phyloP scores from a whole-genome alignment of 2,888 invertebrate species.

The Lagria hirta region DNA sequence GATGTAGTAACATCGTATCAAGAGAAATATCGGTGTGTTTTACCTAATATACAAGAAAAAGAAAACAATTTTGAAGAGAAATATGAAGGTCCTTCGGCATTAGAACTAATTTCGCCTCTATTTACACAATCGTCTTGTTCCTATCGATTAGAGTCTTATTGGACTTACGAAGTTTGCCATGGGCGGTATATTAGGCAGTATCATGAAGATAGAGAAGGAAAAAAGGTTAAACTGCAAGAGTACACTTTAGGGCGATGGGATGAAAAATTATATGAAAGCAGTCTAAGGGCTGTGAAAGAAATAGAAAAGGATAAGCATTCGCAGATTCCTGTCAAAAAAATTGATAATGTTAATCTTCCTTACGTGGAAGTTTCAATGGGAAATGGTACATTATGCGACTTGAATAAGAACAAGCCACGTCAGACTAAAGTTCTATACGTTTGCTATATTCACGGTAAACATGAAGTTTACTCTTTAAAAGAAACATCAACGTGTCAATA shows the following conservation, averaged over 20 bases:
- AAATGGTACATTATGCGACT: constrained; percentile 89
- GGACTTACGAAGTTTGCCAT: constrained; percentile 97
- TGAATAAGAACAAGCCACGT: constrained; percentile 78
- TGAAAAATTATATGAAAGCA: constrained; percentile 62
- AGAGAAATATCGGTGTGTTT: constrained; percentile 80
- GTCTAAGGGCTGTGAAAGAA: constrained; percentile 57
- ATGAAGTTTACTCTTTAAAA: constrained; percentile 90
- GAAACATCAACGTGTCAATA: constrained; percentile 94
- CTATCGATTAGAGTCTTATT: constrained; percentile 84
- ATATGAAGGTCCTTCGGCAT: constrained; percentile 73
- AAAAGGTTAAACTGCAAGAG: constrained; percentile 80
- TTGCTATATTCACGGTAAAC: constrained; percentile 84
- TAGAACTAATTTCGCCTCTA: constrained; percentile 74
- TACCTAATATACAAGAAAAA: constrained; percentile 68
- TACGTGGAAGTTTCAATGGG: constrained; percentile 85
- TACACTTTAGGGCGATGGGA: constrained; percentile 82
- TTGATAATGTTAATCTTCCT: constrained; percentile 86
- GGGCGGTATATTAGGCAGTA: constrained; percentile 89
- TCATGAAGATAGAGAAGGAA: constrained; percentile 91
- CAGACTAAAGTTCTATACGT: constrained; percentile 82
- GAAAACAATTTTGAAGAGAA: constrained; percentile 61
- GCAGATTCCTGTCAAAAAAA: constrained; percentile 64
- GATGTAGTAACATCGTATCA: constrained; percentile 73
- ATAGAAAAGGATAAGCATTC: constrained; percentile 57
- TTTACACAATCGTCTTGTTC: constrained; percentile 81